phyloP scores from a whole-genome alignment of 92 coral and sea anemone species.

The Bergia sp. region DNA sequence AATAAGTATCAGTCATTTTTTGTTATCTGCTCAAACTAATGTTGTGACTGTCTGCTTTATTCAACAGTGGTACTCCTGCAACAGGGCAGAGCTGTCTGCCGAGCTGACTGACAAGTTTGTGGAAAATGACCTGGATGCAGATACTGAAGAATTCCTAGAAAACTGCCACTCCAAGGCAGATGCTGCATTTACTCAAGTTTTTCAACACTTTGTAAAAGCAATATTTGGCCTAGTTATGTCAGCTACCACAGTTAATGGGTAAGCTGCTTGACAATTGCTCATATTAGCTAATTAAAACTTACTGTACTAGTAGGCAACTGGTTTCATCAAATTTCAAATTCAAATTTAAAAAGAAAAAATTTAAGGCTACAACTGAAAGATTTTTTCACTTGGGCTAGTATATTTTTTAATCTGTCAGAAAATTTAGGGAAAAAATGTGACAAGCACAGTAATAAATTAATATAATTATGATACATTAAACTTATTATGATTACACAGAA shows the following conservation, averaged over 20 bases:
- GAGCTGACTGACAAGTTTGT: conserved; percentile 70
- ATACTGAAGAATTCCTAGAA: conserved; percentile 75
- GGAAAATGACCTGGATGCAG: conserved; percentile 87
- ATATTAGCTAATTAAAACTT: neutral
- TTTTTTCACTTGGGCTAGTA: too few species aligned
- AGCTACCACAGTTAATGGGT: conserved; percentile 94
- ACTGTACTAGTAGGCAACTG: neutral
- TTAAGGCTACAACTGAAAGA: too few species aligned
- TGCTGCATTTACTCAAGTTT: conserved; percentile 87
- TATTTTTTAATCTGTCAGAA: too few species aligned
- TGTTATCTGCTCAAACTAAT: too few species aligned
- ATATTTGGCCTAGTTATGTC: conserved; percentile 81
- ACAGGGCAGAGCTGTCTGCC: conserved; percentile 48
- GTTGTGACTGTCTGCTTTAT: neutral
- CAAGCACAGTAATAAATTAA: too few species aligned
- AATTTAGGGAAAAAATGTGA: too few species aligned
- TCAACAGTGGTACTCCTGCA: conserved; percentile 84
- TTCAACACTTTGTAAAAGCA: conserved; percentile 77
- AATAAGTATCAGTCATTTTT: neutral
- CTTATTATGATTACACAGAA: too few species aligned
- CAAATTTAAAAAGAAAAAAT: too few species aligned
- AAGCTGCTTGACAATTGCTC: conserved; percentile 1
- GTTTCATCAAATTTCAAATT: too few species aligned
- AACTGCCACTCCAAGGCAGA: conserved; percentile 86
- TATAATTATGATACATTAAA: too few species aligned